Percentiles rank a stretch among this genome's conserved stretches.
Conservation (phyloP, 2,113 vertebrate genomes). For the Dromiciops gliroides region DNA sequence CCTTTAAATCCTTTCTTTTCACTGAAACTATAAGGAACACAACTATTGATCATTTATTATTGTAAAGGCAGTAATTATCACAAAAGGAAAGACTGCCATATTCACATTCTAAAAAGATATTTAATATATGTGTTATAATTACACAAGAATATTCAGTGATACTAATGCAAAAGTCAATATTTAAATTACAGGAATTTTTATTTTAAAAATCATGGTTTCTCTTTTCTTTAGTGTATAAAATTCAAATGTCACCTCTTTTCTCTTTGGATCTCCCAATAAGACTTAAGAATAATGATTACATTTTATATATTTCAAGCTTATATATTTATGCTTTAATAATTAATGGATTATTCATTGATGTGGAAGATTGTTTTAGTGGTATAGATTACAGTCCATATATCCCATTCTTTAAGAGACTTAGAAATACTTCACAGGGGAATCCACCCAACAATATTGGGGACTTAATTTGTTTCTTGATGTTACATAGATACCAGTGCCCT, state of each 20-base stretch:
- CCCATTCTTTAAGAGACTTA: not conserved
- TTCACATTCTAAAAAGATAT: not conserved
- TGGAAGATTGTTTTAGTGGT: not conserved
- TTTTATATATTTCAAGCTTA: not conserved
- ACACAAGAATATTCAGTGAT: not conserved
- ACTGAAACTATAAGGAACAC: not conserved
- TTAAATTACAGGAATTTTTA: not conserved
- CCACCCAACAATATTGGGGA: not conserved
- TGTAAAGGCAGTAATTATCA: too few species aligned
- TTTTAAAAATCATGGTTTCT: not conserved
- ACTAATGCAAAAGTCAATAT: not conserved
- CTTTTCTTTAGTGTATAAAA: not conserved
- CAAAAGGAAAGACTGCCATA: not conserved
- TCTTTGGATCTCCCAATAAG: not conserved
- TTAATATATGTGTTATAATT: not conserved
- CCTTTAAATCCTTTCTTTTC: not conserved
- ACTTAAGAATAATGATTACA: not conserved
- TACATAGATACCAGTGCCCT: not conserved
- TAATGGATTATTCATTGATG: not conserved
- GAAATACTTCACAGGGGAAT: not conserved
- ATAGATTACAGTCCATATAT: not conserved
- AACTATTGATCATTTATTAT: not conserved
- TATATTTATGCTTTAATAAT: not conserved
- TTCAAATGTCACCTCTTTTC: not conserved
- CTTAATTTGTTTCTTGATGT: not conserved